phyloP scores from a whole-genome alignment of 2,888 invertebrate genomes.

The Prosopocoilus inquinatus region DNA sequence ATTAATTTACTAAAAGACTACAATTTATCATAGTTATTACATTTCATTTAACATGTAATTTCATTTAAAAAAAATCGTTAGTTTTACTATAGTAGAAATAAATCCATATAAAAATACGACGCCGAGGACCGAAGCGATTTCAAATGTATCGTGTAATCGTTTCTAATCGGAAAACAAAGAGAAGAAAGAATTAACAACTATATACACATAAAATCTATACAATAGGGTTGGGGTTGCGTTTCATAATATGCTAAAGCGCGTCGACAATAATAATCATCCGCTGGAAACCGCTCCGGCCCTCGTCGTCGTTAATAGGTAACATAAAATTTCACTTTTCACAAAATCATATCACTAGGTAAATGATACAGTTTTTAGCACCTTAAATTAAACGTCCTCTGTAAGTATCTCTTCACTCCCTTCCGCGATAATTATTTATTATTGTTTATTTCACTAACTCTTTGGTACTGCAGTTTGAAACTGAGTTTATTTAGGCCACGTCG shows the following conservation, averaged over 20 bases:
- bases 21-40: constrained; percentile 6
- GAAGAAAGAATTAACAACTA: neutral
- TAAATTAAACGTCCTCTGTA: neutral
- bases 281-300: constrained; percentile 11
- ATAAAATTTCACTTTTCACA: constrained; percentile 11
- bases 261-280: neutral
- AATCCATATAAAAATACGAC: constrained; percentile 11
- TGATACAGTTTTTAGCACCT: constrained; percentile 15
- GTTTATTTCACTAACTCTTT: constrained; percentile 1
- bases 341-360: constrained; percentile 17
- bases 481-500: neutral
- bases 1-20: constrained; percentile 21
- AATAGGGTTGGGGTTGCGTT: neutral
- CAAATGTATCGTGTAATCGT: neutral
- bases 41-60: neutral
- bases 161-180: neutral
- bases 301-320: constrained; percentile 11
- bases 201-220: neutral
- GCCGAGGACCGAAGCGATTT: constrained; percentile 13
- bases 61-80: constrained; percentile 16
- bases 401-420: neutral
- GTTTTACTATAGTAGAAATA: constrained; percentile 5
- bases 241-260: neutral
- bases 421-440: neutral
- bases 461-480: neutral